These are phyloP conservation scores for Falcaria lacertinaria DNA, from an alignment of 2,888 invertebrate species.

Conservation along the genomic window DNA sequence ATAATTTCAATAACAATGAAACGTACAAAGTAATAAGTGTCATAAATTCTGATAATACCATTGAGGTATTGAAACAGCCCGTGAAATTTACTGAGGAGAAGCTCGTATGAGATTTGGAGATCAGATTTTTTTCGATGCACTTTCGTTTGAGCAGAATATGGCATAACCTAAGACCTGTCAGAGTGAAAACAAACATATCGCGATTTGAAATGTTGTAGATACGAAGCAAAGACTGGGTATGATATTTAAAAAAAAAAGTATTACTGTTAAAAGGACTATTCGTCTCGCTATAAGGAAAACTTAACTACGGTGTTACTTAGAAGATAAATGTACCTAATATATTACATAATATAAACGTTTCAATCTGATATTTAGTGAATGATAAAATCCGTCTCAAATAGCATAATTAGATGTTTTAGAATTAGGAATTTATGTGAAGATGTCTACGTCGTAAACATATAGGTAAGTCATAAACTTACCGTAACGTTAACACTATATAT, in stretches of 20 bases:
- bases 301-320: neutral
- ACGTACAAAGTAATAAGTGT: conserved; percentile 31
- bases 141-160: conserved; percentile 43
- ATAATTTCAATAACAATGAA: conserved; percentile 61
- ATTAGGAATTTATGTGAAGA: neutral
- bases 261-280: neutral
- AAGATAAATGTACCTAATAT: neutral
- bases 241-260: conserved; percentile 18
- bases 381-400: conserved; percentile 27
- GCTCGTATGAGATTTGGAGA: conserved; percentile 68
- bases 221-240: conserved; percentile 46
- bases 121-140: conserved; percentile 43
- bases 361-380: conserved; percentile 9
- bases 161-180: conserved; percentile 33
- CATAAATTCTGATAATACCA: conserved; percentile 32
- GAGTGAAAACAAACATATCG: conserved; percentile 49
- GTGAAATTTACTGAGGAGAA: conserved; percentile 71
- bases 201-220: conserved; percentile 50
- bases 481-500: too few species aligned
- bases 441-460: neutral
- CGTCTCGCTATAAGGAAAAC: neutral
- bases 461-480: too few species aligned
- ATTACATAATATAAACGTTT: neutral
- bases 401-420: conserved; percentile 12
- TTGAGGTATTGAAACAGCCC: conserved; percentile 49